Evolutionary conservation across 2,113 vertebrate genomes (phyloP), one percentile per base, ranked within the genome.

Genomic region (Nanorana parkeri): DNA sequence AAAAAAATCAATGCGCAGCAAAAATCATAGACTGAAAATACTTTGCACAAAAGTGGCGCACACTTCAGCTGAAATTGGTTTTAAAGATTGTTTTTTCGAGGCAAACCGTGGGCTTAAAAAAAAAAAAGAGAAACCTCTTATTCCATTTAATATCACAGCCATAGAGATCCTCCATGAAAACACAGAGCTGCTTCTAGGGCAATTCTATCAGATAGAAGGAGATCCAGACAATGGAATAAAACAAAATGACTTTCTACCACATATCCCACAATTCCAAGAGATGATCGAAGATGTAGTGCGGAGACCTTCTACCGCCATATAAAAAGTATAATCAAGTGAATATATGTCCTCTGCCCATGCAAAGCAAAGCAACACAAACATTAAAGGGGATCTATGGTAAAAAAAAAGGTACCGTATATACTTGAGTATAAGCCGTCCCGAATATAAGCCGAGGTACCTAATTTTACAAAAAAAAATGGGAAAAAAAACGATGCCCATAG

Each of bases 51-150:
- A 76, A 77, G 71, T 58, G 55, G 24, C 71, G 0, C 54, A 58
- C 26, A 60, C 71, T 74, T 51, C 28, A 63, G 29, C n/a, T 63
- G 23, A 76, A 64, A 79, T 29, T 58, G 65, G 51, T 36, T 79
- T 78, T 56, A 58, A 68, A 74, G 71, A 79, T 79, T 79, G 77
- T 58, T 65, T 79, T 71, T 79, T 68, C 8, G 8, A 68, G 29
- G 56, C 16, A 15, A 28, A 23, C 63, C 24, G 5, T 56, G 16
- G 77, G 32, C 47, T 36, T 47, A 47, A 47, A 47, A 47, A 47
- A 47, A 47, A 41, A 41, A 41, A 47, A 47, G 2, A 3, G 6
- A 47, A 47, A 47, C 11, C 32, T 36, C 4, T 2, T 15, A 47
- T 47, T 47, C 41, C 13, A 47, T 47, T 47, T 51, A 68, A 41